Conservation (phyloP, 1,140 invertebrate genomes). For the Magallana angulata region DNA sequence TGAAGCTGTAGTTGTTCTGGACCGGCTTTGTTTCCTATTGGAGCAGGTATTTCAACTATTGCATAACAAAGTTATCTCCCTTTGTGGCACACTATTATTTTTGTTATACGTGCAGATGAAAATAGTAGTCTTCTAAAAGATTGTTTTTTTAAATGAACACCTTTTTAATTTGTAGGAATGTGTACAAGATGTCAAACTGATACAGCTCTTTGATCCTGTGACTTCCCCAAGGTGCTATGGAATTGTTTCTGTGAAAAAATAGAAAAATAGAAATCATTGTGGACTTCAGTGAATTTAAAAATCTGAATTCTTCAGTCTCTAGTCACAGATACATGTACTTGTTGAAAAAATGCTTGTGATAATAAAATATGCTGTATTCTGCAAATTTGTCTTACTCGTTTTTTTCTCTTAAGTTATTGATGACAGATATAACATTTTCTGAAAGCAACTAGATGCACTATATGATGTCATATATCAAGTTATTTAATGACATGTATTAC, state of each 20-base stretch:
- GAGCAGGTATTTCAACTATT: conserved; percentile 67
- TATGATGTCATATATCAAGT: no score
- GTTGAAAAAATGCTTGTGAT: no score
- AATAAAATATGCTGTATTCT: no score
- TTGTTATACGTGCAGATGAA: not conserved
- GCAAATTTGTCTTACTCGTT: no score
- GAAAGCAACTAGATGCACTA: no score
- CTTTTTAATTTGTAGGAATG: conserved; percentile 56
- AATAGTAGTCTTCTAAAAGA: not conserved
- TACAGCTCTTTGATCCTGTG: conserved; percentile 73
- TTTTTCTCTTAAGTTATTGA: no score
- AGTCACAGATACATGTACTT: no score
- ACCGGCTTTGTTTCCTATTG: conserved; percentile 68
- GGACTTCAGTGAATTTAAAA: no score
- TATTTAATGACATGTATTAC: no score
- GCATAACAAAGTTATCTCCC: not conserved
- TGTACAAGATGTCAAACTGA: conserved; percentile 61
- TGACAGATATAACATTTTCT: no score
- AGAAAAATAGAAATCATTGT: not conserved
- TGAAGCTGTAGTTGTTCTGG: conserved; percentile 72
- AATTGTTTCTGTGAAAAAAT: conserved; percentile 67
- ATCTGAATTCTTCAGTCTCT: no score
- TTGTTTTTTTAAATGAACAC: not conserved
- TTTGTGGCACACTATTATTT: not conserved
- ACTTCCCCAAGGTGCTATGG: conserved; percentile 74